Conservation (phyloP, 2,888 invertebrate species). For the Chymomyza caudatula region DNA sequence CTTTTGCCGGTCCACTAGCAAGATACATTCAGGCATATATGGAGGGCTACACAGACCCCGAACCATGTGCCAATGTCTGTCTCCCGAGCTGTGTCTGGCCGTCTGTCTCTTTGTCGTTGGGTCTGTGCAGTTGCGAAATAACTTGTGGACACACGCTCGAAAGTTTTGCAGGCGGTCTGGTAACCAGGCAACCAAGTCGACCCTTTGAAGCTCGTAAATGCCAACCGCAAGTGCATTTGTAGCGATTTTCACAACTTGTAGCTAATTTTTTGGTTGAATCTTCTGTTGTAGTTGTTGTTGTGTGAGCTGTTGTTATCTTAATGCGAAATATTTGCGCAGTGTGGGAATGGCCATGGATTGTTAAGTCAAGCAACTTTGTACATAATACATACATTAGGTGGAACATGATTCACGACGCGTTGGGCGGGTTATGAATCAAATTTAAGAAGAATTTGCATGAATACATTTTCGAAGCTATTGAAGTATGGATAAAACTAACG, state of each 20-base stretch:
- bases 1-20: constrained; percentile 31
- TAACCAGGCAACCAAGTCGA: constrained; percentile 8
- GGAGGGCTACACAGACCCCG: not conserved
- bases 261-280: constrained; percentile 58
- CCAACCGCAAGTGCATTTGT: constrained; percentile 68
- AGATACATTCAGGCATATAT: not conserved
- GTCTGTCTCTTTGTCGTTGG: not conserved
- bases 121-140: constrained; percentile 35
- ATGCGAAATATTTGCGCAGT: constrained; percentile 64
- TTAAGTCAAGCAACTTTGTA: constrained; percentile 5
- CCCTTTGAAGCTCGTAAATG: constrained; percentile 64
- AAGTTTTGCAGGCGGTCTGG: constrained; percentile 17
- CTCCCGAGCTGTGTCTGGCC: too few relatives aligned
- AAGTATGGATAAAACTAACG: too few relatives aligned
- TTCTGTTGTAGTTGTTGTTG: constrained; percentile 9
- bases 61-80: too few relatives aligned
- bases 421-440: not conserved
- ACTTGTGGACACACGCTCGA: constrained; percentile 60
- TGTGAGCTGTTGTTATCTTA: constrained; percentile 38
- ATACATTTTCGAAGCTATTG: too few relatives aligned
- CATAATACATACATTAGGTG: not conserved
- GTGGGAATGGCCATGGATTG: constrained; percentile 54
- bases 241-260: constrained; percentile 69
- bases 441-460: not conserved
- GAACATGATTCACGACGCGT: not conserved